These are phyloP conservation scores for Tragelaphus buxtoni DNA, from an alignment of 2,113 vertebrate genomes.

Conservation along the genomic window DNA sequence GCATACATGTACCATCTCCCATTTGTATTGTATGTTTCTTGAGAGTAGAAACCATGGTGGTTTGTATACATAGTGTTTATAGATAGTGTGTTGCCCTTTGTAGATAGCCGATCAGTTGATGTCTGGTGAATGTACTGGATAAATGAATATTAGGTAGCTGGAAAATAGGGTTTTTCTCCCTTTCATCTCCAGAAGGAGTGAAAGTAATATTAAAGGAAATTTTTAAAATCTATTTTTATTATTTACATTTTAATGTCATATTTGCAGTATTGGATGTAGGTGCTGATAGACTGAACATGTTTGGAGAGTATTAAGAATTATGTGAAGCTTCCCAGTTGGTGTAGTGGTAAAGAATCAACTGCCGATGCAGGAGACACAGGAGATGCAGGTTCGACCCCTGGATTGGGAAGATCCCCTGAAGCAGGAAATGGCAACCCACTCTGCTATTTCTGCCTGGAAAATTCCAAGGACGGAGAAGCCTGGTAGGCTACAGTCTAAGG, in stretches of 20 bases:
- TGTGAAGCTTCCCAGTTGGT: neutral
- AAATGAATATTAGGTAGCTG: neutral
- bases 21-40: neutral
- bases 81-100: neutral
- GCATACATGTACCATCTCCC: neutral
- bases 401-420: neutral
- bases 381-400: neutral
- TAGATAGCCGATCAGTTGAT: neutral
- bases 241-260: neutral
- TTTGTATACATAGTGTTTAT: neutral
- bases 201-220: conserved; percentile 9
- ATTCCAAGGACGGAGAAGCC: neutral
- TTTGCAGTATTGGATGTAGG: neutral
- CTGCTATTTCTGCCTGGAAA: neutral
- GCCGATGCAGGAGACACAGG: neutral
- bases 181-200: neutral
- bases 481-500: neutral
- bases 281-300: neutral
- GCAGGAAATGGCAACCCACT: neutral
- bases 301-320: neutral
- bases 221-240: neutral
- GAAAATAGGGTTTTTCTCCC: neutral
- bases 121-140: neutral
- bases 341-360: neutral
- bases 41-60: neutral